Conservation (phyloP, 2,797 vertebrate genomes). For the Fistularia commersonii region DNA sequence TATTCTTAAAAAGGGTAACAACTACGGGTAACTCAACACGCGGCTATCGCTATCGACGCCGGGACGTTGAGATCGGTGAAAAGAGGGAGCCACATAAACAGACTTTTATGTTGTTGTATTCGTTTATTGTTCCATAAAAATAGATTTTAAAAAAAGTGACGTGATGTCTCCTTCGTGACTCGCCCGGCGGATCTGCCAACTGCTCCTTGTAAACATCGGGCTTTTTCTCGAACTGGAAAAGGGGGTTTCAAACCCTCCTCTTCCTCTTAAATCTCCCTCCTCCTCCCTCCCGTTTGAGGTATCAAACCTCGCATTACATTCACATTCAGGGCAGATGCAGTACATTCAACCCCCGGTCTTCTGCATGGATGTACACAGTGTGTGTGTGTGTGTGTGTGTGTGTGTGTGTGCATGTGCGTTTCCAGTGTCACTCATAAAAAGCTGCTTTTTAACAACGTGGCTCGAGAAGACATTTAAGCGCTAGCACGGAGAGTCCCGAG, state of each 20-base stretch:
- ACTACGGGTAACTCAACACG: not conserved
- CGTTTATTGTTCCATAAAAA: slow-evolving; percentile 83
- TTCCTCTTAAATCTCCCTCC: slow-evolving; percentile 20
- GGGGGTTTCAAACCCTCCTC: slow-evolving; percentile 36
- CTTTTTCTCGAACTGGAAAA: slow-evolving; percentile 37
- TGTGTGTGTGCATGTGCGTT: no score
- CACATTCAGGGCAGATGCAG: slow-evolving; percentile 60
- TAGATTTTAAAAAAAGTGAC: slow-evolving; percentile 79
- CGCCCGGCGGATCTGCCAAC: slow-evolving; percentile 61
- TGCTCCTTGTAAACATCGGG: slow-evolving; percentile 66
- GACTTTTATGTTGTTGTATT: slow-evolving; percentile 72
- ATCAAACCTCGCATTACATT: slow-evolving; percentile 35
- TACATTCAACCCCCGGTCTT: slow-evolving; percentile 56
- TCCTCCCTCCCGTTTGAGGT: not conserved
- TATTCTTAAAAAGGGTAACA: no score
- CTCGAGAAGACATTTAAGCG: slow-evolving; percentile 59
- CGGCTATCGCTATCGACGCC: no score
- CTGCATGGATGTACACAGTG: slow-evolving; percentile 38
- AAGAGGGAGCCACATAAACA: slow-evolving; percentile 55
- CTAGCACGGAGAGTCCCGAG: slow-evolving; percentile 60
- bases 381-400: no score
- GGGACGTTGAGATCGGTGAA: not conserved
- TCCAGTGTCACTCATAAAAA: no score
- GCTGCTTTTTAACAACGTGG: slow-evolving; percentile 41
- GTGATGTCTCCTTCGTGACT: slow-evolving; percentile 77